Percentiles rank a stretch among this genome's conserved stretches.
Conservation (phyloP, 2,797 vertebrate species). For the Loriculus beryllinus region DNA sequence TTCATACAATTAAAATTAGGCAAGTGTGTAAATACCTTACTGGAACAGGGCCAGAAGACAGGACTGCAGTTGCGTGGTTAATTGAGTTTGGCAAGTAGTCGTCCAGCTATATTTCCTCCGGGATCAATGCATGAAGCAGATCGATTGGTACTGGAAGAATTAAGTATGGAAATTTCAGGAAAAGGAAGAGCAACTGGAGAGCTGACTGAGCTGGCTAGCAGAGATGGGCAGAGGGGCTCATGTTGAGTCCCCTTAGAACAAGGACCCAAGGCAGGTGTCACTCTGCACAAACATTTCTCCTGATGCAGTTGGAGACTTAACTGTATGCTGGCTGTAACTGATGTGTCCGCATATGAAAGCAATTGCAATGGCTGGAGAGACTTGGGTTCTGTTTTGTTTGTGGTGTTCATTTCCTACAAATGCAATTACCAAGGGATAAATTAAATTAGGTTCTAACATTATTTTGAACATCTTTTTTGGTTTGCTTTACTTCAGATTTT, state of each 20-base stretch:
- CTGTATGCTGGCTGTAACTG: not conserved
- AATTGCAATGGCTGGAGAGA: constrained; percentile 40
- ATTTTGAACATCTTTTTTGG: constrained; percentile 72
- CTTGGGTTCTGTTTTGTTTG: constrained; percentile 53
- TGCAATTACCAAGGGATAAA: constrained; percentile 53
- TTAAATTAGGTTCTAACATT: constrained; percentile 66
- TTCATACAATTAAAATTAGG: not conserved
- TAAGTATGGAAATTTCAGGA: not conserved
- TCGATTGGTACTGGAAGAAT: not conserved
- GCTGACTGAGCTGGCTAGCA: accelerated
- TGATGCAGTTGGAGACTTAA: not conserved
- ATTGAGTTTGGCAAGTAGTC: not conserved
- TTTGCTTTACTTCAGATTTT: constrained; percentile 77
- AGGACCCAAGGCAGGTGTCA: not conserved
- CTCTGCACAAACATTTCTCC: not conserved
- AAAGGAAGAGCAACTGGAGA: not conserved
- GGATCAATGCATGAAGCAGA: not conserved
- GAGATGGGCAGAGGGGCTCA: not conserved
- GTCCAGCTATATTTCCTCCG: not conserved
- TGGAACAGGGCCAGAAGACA: not conserved
- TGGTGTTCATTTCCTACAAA: constrained; percentile 50
- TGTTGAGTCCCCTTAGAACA: not conserved
- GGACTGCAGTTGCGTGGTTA: not conserved
- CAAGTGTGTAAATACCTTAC: not conserved
- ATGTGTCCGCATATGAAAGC: constrained; percentile 22